phyloP scores from a whole-genome alignment of 1,140 invertebrate species.

The Schlechtendalia chinensis region DNA sequence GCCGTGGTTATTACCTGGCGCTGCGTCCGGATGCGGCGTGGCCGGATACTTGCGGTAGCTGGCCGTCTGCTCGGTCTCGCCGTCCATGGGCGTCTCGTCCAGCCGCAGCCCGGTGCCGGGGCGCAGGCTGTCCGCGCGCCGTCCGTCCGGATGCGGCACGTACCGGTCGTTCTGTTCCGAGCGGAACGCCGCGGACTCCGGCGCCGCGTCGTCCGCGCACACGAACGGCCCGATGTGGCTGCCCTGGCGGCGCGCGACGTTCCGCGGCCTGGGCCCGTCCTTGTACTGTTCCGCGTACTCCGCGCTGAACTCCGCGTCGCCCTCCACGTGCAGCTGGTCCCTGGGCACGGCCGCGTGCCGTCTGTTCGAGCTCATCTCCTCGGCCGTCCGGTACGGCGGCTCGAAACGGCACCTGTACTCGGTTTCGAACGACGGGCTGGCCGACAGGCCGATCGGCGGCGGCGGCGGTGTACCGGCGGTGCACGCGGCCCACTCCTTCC shows the following conservation, averaged over 20 bases:
- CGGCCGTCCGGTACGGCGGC: slow-evolving; percentile 22
- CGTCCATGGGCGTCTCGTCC: slow-evolving; percentile 14
- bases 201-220: slow-evolving; percentile 3
- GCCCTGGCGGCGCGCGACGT: slow-evolving; percentile 4
- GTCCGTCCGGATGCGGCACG: slow-evolving; percentile 36
- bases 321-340: slow-evolving; percentile 24
- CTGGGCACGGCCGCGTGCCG: slow-evolving; percentile 33
- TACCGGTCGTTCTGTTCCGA: slow-evolving; percentile 28
- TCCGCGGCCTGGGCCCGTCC: slow-evolving; percentile 10
- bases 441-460: slow-evolving; percentile 26
- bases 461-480: neutral
- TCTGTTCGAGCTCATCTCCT: slow-evolving; percentile 37
- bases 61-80: slow-evolving; percentile 31
- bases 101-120: slow-evolving; percentile 14
- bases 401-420: slow-evolving; percentile 21
- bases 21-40: slow-evolving; percentile 12
- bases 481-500: neutral
- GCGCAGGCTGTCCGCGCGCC: neutral
- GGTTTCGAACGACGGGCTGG: slow-evolving; percentile 28
- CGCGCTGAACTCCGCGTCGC: slow-evolving; percentile 5
- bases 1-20: neutral
- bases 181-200: neutral
- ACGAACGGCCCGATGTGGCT: slow-evolving; percentile 38
- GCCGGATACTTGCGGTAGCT: slow-evolving; percentile 14
- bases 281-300: slow-evolving; percentile 25